Conservation (phyloP, 2,888 invertebrate species). For the Tenthredo mesomela region DNA sequence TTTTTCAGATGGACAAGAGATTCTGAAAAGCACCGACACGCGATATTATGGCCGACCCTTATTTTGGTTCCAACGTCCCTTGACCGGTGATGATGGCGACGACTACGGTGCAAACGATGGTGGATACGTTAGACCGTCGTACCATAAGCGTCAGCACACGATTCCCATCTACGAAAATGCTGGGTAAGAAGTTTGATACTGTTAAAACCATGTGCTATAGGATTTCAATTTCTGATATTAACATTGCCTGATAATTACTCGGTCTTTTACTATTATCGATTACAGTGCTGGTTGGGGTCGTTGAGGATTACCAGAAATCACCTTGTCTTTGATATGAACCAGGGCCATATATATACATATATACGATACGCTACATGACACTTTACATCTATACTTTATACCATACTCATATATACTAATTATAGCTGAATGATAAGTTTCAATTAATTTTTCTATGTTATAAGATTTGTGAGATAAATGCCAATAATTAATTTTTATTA, state of each 20-base stretch:
- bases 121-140: constrained; percentile 25
- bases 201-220: not conserved
- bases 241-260: not conserved
- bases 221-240: not conserved
- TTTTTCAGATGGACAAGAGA: constrained; percentile 55
- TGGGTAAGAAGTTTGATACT: constrained; percentile 12
- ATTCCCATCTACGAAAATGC: not conserved
- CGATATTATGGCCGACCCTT: constrained; percentile 58
- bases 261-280: not conserved
- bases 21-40: constrained; percentile 56
- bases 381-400: not conserved
- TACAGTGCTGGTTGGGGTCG: constrained; percentile 67
- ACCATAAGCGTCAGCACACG: not conserved
- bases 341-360: not conserved
- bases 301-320: constrained; percentile 51
- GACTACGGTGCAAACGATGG: constrained; percentile 54
- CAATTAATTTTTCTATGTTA: not conserved
- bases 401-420: not conserved
- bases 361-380: constrained; percentile 22
- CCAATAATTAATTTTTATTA: constrained; percentile 1
- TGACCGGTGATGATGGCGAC: constrained; percentile 61
- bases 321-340: not conserved
- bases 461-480: not conserved
- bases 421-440: not conserved
- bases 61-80: constrained; percentile 63